Conservation (phyloP, 53 echinoderm and acorn worm species). For the Temnopleurus reevesii region DNA sequence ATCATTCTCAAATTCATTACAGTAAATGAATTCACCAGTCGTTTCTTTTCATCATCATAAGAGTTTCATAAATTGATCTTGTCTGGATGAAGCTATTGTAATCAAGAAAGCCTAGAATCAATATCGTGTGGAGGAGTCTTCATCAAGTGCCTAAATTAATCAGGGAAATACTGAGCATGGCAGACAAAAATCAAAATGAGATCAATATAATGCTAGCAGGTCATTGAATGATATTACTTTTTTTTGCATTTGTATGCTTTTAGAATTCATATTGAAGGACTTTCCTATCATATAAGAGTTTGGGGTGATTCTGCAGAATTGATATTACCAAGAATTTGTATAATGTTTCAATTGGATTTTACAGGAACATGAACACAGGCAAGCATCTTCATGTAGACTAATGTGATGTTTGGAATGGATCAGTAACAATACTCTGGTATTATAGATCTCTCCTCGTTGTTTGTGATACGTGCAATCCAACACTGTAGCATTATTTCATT, state of each 20-base stretch:
- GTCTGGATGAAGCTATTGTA: background rate
- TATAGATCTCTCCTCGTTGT: no score
- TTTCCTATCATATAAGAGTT: background rate
- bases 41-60: background rate
- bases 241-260: background rate
- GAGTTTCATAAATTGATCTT: background rate
- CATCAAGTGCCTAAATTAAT: background rate
- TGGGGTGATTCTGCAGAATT: background rate
- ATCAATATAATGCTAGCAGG: background rate
- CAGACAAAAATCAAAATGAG: background rate
- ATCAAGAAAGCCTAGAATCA: background rate
- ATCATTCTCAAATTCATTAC: background rate
- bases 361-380: no score
- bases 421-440: no score
- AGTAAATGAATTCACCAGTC: background rate
- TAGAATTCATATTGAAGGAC: background rate
- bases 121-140: background rate
- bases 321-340: no score
- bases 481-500: no score
- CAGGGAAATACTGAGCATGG: background rate
- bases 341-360: background rate
- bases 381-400: no score
- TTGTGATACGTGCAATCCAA: no score
- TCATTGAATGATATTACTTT: background rate
- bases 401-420: no score